phyloP scores from a whole-genome alignment of 2,888 invertebrate genomes.

The Tenodera sinensis region DNA sequence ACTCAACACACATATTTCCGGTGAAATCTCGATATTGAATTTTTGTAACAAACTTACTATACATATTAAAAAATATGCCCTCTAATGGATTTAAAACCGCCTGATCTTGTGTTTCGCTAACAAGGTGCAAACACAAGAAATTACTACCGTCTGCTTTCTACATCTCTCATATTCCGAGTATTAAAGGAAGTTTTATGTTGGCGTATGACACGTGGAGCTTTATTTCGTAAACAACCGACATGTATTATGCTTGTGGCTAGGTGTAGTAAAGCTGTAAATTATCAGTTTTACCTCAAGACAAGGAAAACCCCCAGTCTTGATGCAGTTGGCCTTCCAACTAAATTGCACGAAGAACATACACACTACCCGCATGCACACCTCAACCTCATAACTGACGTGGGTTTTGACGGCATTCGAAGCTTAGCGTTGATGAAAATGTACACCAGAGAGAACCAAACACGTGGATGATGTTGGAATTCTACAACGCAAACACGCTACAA shows the following conservation, averaged over 20 bases:
- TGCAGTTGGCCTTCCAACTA: background rate
- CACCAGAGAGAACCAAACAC: background rate
- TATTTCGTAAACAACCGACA: background rate
- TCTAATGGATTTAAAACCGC: too few species aligned
- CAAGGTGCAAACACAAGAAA: background rate
- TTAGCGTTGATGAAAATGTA: background rate
- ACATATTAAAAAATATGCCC: too few species aligned
- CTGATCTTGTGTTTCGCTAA: too few species aligned
- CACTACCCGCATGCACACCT: background rate
- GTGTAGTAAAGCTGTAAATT: background rate
- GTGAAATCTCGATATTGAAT: too few species aligned
- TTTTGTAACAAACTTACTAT: too few species aligned
- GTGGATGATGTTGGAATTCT: background rate
- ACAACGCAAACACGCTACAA: background rate
- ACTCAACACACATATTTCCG: too few species aligned
- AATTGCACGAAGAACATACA: background rate
- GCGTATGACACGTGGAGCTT: background rate
- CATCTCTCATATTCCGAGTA: background rate
- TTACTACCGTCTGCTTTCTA: background rate
- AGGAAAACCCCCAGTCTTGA: background rate
- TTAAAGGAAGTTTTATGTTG: background rate
- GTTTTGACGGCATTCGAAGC: background rate
- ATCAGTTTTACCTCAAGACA: background rate
- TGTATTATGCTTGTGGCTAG: background rate
- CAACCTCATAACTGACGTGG: background rate